Conservation (phyloP, 1,140 invertebrate genomes). For the Eupristina koningsbergeri region DNA sequence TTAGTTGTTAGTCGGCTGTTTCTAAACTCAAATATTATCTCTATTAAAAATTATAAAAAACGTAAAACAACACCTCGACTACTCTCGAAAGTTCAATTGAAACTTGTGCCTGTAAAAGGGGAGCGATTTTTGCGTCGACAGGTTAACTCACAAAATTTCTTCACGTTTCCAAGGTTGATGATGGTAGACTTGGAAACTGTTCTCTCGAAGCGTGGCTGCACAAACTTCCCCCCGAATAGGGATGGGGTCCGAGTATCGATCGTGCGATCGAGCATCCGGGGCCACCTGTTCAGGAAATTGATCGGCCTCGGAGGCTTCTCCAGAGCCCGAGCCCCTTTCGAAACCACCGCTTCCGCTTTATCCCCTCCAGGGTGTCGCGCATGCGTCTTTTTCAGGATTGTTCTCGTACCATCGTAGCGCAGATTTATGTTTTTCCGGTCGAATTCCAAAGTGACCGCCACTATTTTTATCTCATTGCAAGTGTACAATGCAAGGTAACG, state of each 20-base stretch:
- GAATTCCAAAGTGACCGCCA: background rate
- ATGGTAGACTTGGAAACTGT: no score
- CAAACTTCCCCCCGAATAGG: no score
- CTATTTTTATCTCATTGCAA: no score
- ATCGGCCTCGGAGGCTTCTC: background rate
- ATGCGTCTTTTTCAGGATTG: conserved; percentile 9
- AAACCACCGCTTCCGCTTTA: conserved; percentile 28
- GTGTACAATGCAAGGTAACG: no score
- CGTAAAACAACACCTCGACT: background rate
- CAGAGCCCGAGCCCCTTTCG: background rate
- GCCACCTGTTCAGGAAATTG: conserved; percentile 49
- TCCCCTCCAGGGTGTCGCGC: no score
- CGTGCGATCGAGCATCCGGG: background rate
- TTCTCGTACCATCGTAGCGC: conserved; percentile 9
- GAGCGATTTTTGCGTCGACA: no score
- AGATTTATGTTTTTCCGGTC: background rate
- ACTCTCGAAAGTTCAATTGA: no score
- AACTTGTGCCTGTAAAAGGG: no score
- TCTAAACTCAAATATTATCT: background rate
- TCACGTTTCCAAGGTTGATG: no score
- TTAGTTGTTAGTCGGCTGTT: background rate
- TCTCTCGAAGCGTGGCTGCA: no score
- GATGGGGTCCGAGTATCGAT: background rate
- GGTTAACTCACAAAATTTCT: no score
- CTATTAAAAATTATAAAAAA: no score